phyloP scores from a whole-genome alignment of 1,140 invertebrate species.

The Drosophila pectinifera region DNA sequence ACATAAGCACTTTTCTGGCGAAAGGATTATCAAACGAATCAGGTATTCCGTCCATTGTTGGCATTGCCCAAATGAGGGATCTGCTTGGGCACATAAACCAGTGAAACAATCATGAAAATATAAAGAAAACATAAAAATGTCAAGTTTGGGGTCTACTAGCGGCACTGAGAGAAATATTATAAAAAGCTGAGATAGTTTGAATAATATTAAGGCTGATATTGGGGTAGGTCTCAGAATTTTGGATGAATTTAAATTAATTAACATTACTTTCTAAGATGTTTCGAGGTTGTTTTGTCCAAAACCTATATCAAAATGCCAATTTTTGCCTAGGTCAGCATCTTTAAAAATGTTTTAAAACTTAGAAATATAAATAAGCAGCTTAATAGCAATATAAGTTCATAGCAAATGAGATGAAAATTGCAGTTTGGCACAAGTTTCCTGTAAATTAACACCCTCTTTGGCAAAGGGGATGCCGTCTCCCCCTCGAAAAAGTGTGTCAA shows the following conservation, averaged over 20 bases:
- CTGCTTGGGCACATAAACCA: slow-evolving; percentile 30
- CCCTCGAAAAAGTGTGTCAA: slow-evolving; percentile 24
- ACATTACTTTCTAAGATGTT: too few species aligned
- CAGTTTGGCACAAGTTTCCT: neutral
- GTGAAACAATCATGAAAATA: slow-evolving; percentile 29
- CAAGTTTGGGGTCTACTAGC: neutral
- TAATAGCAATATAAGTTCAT: too few species aligned
- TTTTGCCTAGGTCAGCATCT: rapidly evolving
- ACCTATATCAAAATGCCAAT: neutral
- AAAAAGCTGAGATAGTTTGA: too few species aligned
- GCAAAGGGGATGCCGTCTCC: too few species aligned
- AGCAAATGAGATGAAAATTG: neutral
- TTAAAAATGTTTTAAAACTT: too few species aligned
- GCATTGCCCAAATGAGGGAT: slow-evolving; percentile 52
- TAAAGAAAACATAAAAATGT: slow-evolving; percentile 15
- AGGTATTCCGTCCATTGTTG: slow-evolving; percentile 50
- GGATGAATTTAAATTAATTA: too few species aligned
- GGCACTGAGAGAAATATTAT: slow-evolving; percentile 20
- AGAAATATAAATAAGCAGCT: too few species aligned
- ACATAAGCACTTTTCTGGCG: slow-evolving; percentile 53
- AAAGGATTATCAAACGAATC: slow-evolving; percentile 66
- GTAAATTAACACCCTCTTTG: neutral
- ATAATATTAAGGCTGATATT: too few species aligned
- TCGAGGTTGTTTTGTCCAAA: too few species aligned
- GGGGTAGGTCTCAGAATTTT: neutral